phyloP scores from a whole-genome alignment of 2,113 vertebrate species.

The Dicerorhinus sumatrensis region DNA sequence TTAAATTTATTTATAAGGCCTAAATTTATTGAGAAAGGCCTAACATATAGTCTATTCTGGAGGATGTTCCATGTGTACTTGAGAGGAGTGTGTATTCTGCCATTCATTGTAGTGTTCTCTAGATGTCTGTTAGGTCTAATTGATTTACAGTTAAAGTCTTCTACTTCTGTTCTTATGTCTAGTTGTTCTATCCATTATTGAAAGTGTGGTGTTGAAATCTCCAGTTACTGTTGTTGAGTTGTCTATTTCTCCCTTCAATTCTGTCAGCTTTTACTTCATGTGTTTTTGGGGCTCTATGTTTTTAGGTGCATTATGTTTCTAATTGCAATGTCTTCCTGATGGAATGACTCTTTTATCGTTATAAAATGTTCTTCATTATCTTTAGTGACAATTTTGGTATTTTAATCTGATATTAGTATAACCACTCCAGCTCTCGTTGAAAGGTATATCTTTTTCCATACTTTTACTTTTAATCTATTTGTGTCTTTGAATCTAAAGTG shows the following conservation, averaged over 20 bases:
- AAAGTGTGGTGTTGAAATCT: neutral
- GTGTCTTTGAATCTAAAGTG: neutral
- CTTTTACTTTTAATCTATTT: neutral
- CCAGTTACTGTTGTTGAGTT: neutral
- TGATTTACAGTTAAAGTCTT: neutral
- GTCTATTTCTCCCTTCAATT: neutral
- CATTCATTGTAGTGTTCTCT: neutral
- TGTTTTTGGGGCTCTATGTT: neutral
- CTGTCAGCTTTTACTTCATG: neutral
- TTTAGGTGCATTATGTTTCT: neutral
- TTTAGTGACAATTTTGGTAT: neutral
- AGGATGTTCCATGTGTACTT: neutral
- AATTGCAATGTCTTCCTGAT: neutral
- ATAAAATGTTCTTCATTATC: neutral
- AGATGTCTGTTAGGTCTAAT: neutral
- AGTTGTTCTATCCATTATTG: neutral
- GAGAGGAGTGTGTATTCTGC: neutral
- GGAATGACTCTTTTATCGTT: neutral
- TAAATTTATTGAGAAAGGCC: neutral
- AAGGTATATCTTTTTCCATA: neutral
- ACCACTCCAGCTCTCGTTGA: neutral
- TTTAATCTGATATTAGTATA: neutral
- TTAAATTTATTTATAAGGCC: neutral
- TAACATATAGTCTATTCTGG: neutral
- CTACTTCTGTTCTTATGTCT: neutral